Conservation (phyloP, 2,797 vertebrate species). For the Podarcis siculus region DNA sequence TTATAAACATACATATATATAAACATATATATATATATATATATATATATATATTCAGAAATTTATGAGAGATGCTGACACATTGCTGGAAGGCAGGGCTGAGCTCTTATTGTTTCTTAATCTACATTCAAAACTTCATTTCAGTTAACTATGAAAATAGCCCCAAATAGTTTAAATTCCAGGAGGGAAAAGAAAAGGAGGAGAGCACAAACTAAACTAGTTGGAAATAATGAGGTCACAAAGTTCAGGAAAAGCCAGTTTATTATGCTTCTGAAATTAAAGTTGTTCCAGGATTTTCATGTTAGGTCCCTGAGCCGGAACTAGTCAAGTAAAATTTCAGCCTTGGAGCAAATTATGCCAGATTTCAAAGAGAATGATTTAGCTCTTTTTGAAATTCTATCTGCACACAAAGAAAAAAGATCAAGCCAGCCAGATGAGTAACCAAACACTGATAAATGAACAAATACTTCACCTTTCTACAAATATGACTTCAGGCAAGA, state of each 20-base stretch:
- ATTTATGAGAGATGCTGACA: background rate
- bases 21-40: too few relatives aligned
- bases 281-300: slow-evolving; percentile 8
- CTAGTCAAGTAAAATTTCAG: slow-evolving; percentile 22
- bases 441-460: slow-evolving; percentile 45
- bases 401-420: slow-evolving; percentile 41
- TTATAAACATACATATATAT: background rate
- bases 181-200: background rate
- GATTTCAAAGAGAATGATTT: slow-evolving; percentile 40
- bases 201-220: background rate
- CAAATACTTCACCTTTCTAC: slow-evolving; percentile 37
- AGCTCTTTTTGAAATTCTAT: slow-evolving; percentile 39
- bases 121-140: slow-evolving; percentile 5
- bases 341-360: slow-evolving; percentile 24
- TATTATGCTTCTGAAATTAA: slow-evolving; percentile 36
- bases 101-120: background rate
- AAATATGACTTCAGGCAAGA: slow-evolving; percentile 34
- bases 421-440: slow-evolving; percentile 29
- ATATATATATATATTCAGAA: too few relatives aligned
- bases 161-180: slow-evolving; percentile 26
- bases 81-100: background rate
- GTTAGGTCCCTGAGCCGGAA: slow-evolving; percentile 27
- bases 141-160: slow-evolving; percentile 18
- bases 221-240: slow-evolving; percentile 29
- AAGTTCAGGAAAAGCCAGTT: slow-evolving; percentile 20